A percentile compares a stretch with the other conserved stretches of the same genome.
These are phyloP conservation scores for Sylvia atricapilla DNA, from an alignment of 2,113 vertebrate genomes.

Conservation along the genomic window DNA sequence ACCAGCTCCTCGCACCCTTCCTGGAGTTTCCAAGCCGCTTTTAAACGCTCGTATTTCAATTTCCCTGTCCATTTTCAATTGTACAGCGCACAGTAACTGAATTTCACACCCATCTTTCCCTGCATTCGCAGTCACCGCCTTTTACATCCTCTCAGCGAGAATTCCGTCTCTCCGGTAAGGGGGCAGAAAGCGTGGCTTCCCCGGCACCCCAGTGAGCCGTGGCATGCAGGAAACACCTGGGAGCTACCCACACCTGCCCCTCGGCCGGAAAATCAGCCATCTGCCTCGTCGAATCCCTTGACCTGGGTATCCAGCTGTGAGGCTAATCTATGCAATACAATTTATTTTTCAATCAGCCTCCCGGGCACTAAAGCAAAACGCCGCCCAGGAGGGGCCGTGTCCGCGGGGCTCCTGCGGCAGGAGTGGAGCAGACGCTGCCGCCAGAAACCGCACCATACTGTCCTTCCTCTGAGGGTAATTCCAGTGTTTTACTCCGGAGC, in stretches of 20 bases:
- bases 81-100: background rate
- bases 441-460: background rate
- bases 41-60: background rate
- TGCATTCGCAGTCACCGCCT: background rate
- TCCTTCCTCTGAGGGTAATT: background rate
- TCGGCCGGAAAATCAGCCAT: background rate
- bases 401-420: background rate
- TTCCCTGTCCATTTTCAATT: background rate
- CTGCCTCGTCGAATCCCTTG: background rate
- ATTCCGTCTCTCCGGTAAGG: background rate
- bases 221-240: background rate
- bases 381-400: background rate
- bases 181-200: background rate
- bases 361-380: background rate
- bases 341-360: conserved; percentile 37
- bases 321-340: background rate
- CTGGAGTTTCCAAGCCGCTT: background rate
- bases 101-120: background rate
- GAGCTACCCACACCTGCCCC: background rate
- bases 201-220: fast-evolving
- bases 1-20: background rate
- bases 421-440: fast-evolving
- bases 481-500: background rate
- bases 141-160: background rate
- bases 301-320: background rate